Base-by-base conservation (phyloP, 2,113 vertebrate genomes). In the Corythoichthys haematopterus region DNA sequence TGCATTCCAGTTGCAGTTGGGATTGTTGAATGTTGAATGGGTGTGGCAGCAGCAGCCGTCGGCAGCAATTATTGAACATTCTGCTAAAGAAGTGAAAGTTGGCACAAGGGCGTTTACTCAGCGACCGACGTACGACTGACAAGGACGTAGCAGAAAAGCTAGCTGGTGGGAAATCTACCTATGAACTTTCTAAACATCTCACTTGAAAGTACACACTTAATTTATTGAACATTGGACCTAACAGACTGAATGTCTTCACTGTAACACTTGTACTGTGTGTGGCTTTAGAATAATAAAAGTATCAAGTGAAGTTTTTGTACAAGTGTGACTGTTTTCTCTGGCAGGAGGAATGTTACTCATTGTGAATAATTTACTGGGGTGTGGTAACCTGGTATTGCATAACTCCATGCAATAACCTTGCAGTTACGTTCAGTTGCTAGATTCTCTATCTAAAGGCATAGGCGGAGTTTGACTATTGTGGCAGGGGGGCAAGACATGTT, bases 351-450 rank as follows among this genome's bases (percentile, higher is more conserved):
- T 0, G 52, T 48, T 12, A 52, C 4, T 50, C 35, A 33, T 63
- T 70, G 51, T 65, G 14, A 85, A 87, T 84, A 68, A 87, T 85
- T 87, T 60, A 83, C 77, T 61, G 66, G 83, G 40, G 86, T 70
- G 84, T 71, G 82, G 77, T 66, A 37, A 40, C 20, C 33, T 57
- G 28, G 68, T 12, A 20, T 67, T 69, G 45, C 13, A 38, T 62
- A 68, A 68, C 51, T 10, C 28, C n/a, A 45, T 62, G 65, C n/a
- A 1, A 8, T 14, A 38, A 40, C 37, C 0, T 63, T 40, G 58
- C 48, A 74, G 33, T 28, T 28, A 28, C 40, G 9, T 43, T 5
- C 40, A 6, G 40, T 43, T 43, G 40, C 40, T 43, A 43, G 40
- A 43, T 43, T 43, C 40, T 43, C 3, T 2, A 43, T 43, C 40